Evolutionary conservation across 2,888 invertebrate species (phyloP).

Genomic region (Epistrophe grossulariae): DNA sequence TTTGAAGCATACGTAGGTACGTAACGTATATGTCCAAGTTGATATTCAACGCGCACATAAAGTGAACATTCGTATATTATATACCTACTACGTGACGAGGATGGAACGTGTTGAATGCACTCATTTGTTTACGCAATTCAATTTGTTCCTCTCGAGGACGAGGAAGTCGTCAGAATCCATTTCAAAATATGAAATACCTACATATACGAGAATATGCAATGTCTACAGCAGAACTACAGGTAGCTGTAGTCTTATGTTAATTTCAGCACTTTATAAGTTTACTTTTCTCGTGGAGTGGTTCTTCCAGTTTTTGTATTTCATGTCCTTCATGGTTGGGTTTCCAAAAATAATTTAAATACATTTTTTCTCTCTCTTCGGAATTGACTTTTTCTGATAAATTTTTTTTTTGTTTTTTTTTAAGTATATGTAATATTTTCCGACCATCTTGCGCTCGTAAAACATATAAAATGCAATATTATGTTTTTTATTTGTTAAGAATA

Average conservation of each 20-base stretch:
- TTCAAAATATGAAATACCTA: conserved; percentile 17
- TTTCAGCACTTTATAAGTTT: conserved; percentile 2
- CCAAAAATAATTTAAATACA: not conserved
- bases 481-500: not conserved
- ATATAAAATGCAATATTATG: not conserved
- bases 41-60: conserved; percentile 60
- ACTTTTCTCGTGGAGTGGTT: not conserved
- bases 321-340: not conserved
- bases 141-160: not conserved
- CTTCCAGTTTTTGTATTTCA: not conserved
- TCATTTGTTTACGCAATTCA: conserved; percentile 55
- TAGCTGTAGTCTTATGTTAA: not conserved
- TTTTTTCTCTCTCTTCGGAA: not conserved
- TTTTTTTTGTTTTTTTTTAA: not conserved
- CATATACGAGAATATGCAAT: not conserved
- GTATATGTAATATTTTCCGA: not conserved
- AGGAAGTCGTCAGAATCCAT: conserved; percentile 10
- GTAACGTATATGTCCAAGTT: conserved; percentile 38
- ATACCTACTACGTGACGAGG: conserved; percentile 51
- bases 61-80: conserved; percentile 38
- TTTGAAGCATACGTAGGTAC: conserved; percentile 20
- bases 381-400: not conserved
- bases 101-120: conserved; percentile 62
- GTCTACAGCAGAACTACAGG: not conserved
- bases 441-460: not conserved